Evolutionary conservation across 2,888 invertebrate genomes (phyloP), one percentile per base, ranked within the genome.

Genomic region (Germaria angustata): DNA sequence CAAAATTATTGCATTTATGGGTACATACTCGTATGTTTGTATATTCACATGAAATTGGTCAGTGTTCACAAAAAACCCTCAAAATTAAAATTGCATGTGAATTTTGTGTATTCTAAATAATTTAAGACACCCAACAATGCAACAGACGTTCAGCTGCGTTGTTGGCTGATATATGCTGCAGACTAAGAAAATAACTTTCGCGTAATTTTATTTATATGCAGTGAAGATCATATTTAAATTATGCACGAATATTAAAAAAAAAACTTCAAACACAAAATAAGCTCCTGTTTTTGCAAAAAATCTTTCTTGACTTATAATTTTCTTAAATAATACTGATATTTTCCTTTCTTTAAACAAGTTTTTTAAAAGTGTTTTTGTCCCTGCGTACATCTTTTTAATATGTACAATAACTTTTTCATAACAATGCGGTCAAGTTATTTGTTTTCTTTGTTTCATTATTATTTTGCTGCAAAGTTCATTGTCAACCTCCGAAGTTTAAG

Each of bases 401-500:
- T 57, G n/a, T n/a, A n/a, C n/a, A n/a, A n/a, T n/a, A 36, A 6
- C 44, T 44, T 61, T 61, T 32, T 24, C 72, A 39, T 71, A 69
- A 39, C 81, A 80, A 69, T 84, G 81, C 84, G 84, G 81, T 81
- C 73, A 84, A 84, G 51, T 77, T 69, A 57, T 63, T 51, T 73
- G 24, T 68, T 63, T 49, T 13, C 2, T 39, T 6, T 51, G 55
- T 46, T 53, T 34, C 34, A 36, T 76, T 79, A 72, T 57, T 80
- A 49, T 77, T 72, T 80, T 83, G 80, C 77, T 73, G 68, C 41
- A 84, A 82, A 85, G 85, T 85, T 85, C 85, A 85, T 84, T 85
- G 84, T 84, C 85, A 84, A 78, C 78, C 68, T 69, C 71, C 76
- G 75, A 79, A 84, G 81, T 78, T 81, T 77, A 84, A 81, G 82